Evolutionary conservation across 2,797 vertebrate genomes (phyloP).

Genomic region (Melopsittacus undulatus): DNA sequence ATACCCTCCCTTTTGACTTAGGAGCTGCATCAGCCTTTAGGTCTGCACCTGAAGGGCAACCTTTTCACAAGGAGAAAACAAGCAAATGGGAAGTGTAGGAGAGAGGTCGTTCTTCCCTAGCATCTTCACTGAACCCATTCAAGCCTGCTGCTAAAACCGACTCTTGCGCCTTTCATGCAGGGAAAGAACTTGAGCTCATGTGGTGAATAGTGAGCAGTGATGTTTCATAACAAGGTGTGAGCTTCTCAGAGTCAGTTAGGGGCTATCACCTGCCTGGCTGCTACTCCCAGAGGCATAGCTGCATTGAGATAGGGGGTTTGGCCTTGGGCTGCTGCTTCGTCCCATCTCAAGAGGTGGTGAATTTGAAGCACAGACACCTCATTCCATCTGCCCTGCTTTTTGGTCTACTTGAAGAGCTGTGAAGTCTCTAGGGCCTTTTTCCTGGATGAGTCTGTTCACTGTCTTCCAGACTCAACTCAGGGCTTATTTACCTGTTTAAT

Average conservation of each 20-base stretch:
- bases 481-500: not conserved
- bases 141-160: not conserved
- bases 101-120: not conserved
- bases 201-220: not conserved
- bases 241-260: not conserved
- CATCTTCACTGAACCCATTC: not conserved
- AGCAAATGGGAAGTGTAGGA: not conserved
- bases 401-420: not conserved
- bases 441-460: not conserved
- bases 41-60: not conserved
- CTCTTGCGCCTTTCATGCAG: not conserved
- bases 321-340: not conserved
- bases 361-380: not conserved
- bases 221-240: not conserved
- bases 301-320: not conserved
- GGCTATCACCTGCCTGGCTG: not conserved
- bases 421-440: not conserved
- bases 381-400: not conserved
- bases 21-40: not conserved
- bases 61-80: not conserved
- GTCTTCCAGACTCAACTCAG: not conserved
- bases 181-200: not conserved
- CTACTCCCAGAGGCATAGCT: not conserved
- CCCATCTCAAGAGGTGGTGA: accelerated
- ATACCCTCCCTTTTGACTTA: not conserved